Evolutionary conservation across 30 jellyfish, hydroid and myxozoan genomes (phyloP), one percentile per base, ranked within the genome.

Genomic region (Chironex yamaguchii): DNA sequence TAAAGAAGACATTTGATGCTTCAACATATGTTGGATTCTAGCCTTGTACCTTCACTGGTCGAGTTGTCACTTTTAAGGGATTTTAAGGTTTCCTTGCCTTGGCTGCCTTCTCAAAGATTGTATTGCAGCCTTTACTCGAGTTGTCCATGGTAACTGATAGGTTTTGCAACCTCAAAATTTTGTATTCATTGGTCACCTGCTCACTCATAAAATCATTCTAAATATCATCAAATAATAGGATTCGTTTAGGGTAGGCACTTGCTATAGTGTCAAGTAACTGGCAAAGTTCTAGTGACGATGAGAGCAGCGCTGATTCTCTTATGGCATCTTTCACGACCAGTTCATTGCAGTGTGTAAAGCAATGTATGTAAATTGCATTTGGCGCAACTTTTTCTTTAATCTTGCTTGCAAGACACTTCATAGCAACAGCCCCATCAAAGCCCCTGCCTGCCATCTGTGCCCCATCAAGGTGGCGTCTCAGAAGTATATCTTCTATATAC

Each of bases 371-470:
- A 27, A 81, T 23, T 64, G 91, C 76, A 81, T 65, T 24, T 30
- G 76, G 84, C 14, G 84, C 84, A 1, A 81, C 52, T 26, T 64
- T 79, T 36, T 21, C 84, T 21, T 64, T 81, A 29, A 81, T 54
- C 91, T 34, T 63, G 49, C 65, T 0, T 63, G 84, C 36, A 22
- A 81, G 36, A 34, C 35, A 0, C n/a, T 63, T 49, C 91, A 81
- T 81, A 1, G 91, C 85, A 36, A 84, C 75, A 2, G 85, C 91
- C 28, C 91, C 91, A 81, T 81, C 91, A 36, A 81, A 81, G 1
- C 76, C 84, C 84, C 28, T 63, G 23, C 66, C 91, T 4, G 76
- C 76, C 91, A 81, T 63, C 62, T 63, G 36, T 42, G 49, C 42
- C 0, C 76, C 34, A 64, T 42, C 76, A 21, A 81, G 34, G 0